phyloP scores from a whole-genome alignment of 1,140 invertebrate species.

The Eciton burchellii region DNA sequence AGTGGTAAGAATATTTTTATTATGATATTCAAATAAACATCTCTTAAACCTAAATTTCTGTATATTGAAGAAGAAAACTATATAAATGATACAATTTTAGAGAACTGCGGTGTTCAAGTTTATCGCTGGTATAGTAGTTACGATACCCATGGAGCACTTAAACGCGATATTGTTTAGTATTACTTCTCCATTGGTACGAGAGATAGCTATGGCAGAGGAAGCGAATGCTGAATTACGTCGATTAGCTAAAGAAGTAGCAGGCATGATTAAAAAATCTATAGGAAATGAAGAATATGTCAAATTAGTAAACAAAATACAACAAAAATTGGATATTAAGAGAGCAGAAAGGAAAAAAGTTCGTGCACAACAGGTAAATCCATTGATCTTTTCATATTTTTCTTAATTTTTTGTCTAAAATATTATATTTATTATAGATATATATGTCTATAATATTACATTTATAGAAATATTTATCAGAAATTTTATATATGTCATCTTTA shows the following conservation, averaged over 20 bases:
- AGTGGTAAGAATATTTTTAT: conserved; percentile 85
- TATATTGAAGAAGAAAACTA: conserved; percentile 7
- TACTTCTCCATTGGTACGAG: conserved; percentile 89
- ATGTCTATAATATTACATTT: conserved; percentile 18
- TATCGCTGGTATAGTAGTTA: conserved; percentile 88
- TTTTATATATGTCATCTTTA: conserved; percentile 60
- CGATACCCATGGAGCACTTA: conserved; percentile 86
- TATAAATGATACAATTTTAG: conserved; percentile 81
- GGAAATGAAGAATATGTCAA: conserved; percentile 88
- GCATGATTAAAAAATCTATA: conserved; percentile 88
- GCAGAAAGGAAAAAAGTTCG: conserved; percentile 89
- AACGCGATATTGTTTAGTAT: conserved; percentile 86
- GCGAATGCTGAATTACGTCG: conserved; percentile 86
- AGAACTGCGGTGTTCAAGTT: conserved; percentile 90
- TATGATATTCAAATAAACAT: background rate
- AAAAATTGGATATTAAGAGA: conserved; percentile 87
- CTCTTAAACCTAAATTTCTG: background rate
- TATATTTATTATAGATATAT: conserved; percentile 35
- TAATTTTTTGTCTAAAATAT: conserved; percentile 3
- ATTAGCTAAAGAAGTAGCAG: conserved; percentile 89
- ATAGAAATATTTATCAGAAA: conserved; percentile 26
- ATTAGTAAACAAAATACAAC: conserved; percentile 87
- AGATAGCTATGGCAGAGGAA: conserved; percentile 88
- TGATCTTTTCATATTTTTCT: conserved; percentile 22
- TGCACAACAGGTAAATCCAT: conserved; percentile 84